Percentiles rank a stretch among this genome's conserved stretches.
Conservation (phyloP, 2,888 invertebrate species). For the Ophraella communa region DNA sequence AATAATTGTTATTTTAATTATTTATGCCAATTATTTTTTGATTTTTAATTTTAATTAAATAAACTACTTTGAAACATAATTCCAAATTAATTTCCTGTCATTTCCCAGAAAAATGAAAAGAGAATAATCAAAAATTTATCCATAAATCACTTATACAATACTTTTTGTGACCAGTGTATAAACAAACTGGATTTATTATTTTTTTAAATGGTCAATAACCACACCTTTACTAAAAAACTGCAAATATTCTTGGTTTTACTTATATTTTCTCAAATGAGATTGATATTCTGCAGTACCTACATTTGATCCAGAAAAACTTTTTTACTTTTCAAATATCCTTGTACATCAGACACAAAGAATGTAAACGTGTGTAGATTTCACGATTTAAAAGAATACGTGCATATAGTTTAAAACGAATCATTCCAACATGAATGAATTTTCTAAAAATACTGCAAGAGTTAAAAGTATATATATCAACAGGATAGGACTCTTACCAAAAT, state of each 20-base stretch:
- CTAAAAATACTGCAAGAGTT: conserved; percentile 19
- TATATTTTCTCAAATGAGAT: background rate
- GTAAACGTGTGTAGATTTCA: conserved; percentile 2
- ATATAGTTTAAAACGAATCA: conserved; percentile 16
- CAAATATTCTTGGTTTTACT: background rate
- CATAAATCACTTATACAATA: too few species aligned
- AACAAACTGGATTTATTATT: too few species aligned
- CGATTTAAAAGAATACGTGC: conserved; percentile 6
- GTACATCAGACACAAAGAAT: conserved; percentile 7
- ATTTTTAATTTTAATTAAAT: too few species aligned
- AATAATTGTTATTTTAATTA: too few species aligned
- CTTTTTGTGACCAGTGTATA: too few species aligned
- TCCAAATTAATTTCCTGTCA: too few species aligned
- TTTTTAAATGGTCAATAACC: too few species aligned
- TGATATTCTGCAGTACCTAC: background rate
- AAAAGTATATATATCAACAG: conserved; percentile 3
- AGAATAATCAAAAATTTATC: too few species aligned
- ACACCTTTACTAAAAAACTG: too few species aligned
- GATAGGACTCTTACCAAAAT: conserved; percentile 2
- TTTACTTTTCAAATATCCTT: conserved; percentile 5
- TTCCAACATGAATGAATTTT: conserved; percentile 18
- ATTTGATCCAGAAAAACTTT: background rate
- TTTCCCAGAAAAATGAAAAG: too few species aligned
- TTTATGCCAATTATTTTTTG: too few species aligned
- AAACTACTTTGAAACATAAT: too few species aligned